Evolutionary conservation across 2,888 invertebrate species (phyloP).

Genomic region (Ormia ochracea): DNA sequence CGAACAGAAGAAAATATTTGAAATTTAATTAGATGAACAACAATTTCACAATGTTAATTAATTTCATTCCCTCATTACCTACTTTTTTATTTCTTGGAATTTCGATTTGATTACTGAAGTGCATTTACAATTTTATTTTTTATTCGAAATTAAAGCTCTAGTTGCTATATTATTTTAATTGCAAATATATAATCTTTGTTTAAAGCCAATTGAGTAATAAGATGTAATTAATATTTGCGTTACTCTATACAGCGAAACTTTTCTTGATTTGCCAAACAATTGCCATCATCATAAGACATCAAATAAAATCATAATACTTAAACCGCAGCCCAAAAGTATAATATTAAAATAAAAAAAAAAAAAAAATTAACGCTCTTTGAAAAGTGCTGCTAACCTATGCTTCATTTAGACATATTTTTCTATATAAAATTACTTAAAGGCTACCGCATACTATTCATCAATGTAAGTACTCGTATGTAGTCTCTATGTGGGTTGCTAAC

Average conservation of each 20-base stretch:
- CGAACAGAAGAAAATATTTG: conserved; percentile 16
- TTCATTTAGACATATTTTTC: background rate
- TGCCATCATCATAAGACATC: background rate
- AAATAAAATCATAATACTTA: background rate
- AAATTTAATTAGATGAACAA: conserved; percentile 47
- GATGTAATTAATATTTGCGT: conserved; percentile 49
- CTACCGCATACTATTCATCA: conserved; percentile 23
- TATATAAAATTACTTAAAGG: conserved; percentile 51
- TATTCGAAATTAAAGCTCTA: conserved; percentile 8
- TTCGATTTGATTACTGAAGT: background rate
- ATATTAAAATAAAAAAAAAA: conserved; percentile 2
- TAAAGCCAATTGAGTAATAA: conserved; percentile 44
- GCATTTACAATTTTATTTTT: background rate
- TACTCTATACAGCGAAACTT: background rate
- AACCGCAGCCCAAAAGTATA: background rate
- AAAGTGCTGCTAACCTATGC: background rate
- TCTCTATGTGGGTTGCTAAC: background rate
- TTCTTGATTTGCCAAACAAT: conserved; percentile 16
- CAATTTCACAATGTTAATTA: conserved; percentile 23
- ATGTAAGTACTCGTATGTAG: background rate
- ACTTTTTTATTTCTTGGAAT: background rate
- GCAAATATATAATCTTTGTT: conserved; percentile 28
- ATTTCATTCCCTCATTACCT: conserved; percentile 7
- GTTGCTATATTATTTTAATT: conserved; percentile 2
- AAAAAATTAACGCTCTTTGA: background rate